phyloP scores from a whole-genome alignment of 2,888 invertebrate genomes.

The Lycia hirtaria region DNA sequence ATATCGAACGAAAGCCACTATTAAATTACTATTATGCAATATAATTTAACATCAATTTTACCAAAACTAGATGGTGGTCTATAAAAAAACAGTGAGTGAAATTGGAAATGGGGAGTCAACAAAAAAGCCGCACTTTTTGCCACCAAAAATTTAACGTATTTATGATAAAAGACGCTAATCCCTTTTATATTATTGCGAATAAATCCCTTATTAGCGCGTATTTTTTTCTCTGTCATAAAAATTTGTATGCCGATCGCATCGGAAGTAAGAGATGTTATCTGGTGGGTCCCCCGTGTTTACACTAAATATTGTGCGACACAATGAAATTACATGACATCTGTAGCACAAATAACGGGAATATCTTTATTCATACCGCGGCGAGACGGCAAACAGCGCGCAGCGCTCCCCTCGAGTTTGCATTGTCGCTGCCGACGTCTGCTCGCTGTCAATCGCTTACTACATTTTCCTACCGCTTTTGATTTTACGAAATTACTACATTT shows the following conservation, averaged over 20 bases:
- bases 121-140: constrained; percentile 41
- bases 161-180: constrained; percentile 69
- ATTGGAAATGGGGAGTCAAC: constrained; percentile 28
- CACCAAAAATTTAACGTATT: constrained; percentile 58
- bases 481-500: constrained; percentile 24
- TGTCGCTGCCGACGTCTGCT: constrained; percentile 77
- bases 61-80: not conserved
- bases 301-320: constrained; percentile 84
- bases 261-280: constrained; percentile 80
- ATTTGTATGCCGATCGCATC: constrained; percentile 66
- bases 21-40: too few relatives aligned
- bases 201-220: constrained; percentile 73
- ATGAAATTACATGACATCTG: constrained; percentile 86
- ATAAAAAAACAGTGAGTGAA: constrained; percentile 25
- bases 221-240: constrained; percentile 71
- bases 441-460: constrained; percentile 61
- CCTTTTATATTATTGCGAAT: constrained; percentile 71
- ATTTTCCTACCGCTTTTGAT: constrained; percentile 43
- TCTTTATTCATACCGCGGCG: constrained; percentile 83
- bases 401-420: constrained; percentile 72
- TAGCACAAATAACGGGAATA: constrained; percentile 85
- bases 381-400: constrained; percentile 68
- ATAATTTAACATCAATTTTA: too few relatives aligned
- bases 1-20: too few relatives aligned
- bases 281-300: constrained; percentile 80